phyloP scores from a whole-genome alignment of 2,113 vertebrate species.

The Cyanoliseus patagonus region DNA sequence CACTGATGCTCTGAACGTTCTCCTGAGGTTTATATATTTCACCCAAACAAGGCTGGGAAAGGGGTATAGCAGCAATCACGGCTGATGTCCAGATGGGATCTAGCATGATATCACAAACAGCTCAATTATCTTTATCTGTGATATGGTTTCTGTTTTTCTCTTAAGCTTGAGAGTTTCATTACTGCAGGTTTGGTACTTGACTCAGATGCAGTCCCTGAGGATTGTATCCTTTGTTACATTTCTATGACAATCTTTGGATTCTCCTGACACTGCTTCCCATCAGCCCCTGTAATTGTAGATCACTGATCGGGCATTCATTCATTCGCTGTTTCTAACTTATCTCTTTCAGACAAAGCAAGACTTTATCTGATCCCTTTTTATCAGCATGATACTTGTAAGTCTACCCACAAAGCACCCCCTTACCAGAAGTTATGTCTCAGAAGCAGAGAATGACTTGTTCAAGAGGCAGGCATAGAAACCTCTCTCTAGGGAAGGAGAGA shows the following conservation, averaged over 20 bases:
- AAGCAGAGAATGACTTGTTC: conserved; percentile 9
- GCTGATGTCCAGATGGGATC: conserved; percentile 17
- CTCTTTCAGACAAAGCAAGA: conserved; percentile 10
- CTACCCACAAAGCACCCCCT: background rate
- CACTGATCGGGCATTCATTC: background rate
- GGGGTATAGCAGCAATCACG: background rate
- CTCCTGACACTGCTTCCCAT: background rate
- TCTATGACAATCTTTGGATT: conserved; percentile 35
- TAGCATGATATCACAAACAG: background rate
- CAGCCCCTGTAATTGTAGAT: conserved; percentile 59
- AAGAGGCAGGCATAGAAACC: background rate
- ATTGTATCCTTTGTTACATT: conserved; percentile 28
- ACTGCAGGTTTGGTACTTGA: background rate
- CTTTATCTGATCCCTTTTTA: conserved; percentile 47
- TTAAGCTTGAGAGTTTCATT: conserved; percentile 26
- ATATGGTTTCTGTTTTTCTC: conserved; percentile 19
- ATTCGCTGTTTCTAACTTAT: conserved; percentile 28
- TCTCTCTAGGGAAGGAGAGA: background rate
- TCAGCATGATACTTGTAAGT: conserved; percentile 16
- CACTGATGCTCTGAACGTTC: background rate
- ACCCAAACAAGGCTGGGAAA: conserved; percentile 55
- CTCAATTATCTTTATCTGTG: conserved; percentile 44
- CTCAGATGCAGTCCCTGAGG: conserved; percentile 27
- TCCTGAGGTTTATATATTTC: conserved; percentile 41
- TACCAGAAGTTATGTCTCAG: background rate